These are phyloP conservation scores for Mola mola DNA, from an alignment of 2,113 vertebrate genomes.

Conservation along the genomic window DNA sequence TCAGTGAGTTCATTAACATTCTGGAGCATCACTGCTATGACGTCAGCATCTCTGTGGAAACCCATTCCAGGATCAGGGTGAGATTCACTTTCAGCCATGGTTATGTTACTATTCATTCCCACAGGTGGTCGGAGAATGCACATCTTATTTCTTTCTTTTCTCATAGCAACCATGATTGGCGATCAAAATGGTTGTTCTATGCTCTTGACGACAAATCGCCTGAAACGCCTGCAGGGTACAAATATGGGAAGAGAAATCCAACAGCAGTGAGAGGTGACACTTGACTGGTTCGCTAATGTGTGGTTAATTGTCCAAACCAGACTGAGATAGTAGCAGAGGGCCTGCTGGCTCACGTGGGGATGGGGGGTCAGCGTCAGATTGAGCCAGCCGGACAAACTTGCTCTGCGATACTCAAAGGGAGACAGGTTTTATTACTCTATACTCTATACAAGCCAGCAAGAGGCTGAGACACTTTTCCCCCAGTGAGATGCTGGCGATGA, in stretches of 20 bases:
- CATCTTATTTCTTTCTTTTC: conserved; percentile 16
- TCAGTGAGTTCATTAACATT: conserved; percentile 61
- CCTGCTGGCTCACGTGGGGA: background rate
- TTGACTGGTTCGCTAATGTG: conserved; percentile 53
- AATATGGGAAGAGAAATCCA: conserved; percentile 9
- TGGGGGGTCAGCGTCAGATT: conserved; percentile 12
- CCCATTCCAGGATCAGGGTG: conserved; percentile 38
- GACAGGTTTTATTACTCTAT: conserved; percentile 50
- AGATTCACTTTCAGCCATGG: conserved; percentile 39
- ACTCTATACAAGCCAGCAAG: conserved; percentile 39
- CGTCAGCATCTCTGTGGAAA: conserved; percentile 70
- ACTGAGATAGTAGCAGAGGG: conserved; percentile 18
- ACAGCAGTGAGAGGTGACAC: conserved; percentile 11
- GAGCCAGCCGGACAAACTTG: conserved; percentile 25
- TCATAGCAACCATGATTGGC: conserved; percentile 28
- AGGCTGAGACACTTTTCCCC: conserved; percentile 22
- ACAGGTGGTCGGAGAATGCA: conserved; percentile 28
- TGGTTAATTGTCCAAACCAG: conserved; percentile 55
- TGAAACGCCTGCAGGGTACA: conserved; percentile 32
- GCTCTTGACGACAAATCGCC: conserved; percentile 12
- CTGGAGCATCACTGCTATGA: conserved; percentile 59
- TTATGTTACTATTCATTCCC: conserved; percentile 49
- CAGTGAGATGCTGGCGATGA: conserved; percentile 20
- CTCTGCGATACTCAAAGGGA: conserved; percentile 42
- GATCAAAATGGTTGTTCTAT: conserved; percentile 16